Percentiles rank a stretch among this genome's conserved stretches.
These are phyloP conservation scores for Stichopus chloronotus DNA, from an alignment of 35 echinoderm and acorn worm species.

Conservation along the genomic window DNA sequence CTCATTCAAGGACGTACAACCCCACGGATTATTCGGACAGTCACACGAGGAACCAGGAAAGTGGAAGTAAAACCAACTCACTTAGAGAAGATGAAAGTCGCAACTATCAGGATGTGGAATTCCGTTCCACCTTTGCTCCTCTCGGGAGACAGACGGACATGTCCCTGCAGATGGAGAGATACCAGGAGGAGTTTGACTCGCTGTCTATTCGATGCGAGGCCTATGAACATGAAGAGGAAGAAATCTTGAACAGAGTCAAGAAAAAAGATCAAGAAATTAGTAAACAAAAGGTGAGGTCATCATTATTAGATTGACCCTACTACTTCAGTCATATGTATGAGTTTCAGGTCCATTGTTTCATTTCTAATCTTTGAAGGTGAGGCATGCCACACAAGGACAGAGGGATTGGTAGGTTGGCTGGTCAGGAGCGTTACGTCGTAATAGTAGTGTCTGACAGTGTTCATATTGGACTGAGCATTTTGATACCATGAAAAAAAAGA, in stretches of 20 bases:
- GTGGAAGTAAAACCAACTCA: not conserved
- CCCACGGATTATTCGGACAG: constrained; percentile 43
- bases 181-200: constrained; percentile 61
- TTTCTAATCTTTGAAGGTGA: too few relatives aligned
- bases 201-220: constrained; percentile 71
- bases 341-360: too few relatives aligned
- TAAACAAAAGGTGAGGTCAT: constrained; percentile 59
- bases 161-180: constrained; percentile 49
- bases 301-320: too few relatives aligned
- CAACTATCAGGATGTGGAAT: not conserved
- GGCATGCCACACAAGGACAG: too few relatives aligned
- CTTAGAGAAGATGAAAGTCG: not conserved
- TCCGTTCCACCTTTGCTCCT: constrained; percentile 31
- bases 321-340: too few relatives aligned
- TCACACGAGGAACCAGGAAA: not conserved
- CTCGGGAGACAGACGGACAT: constrained; percentile 5
- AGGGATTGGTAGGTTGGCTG: too few relatives aligned
- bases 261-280: constrained; percentile 49
- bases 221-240: constrained; percentile 62
- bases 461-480: not conserved
- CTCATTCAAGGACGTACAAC: not conserved
- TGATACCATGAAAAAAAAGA: not conserved
- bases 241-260: constrained; percentile 55
- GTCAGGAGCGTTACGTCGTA: too few relatives aligned
- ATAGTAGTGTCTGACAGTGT: too few relatives aligned